Evolutionary conservation across 2,888 invertebrate species (phyloP).

Genomic region (Rhamnusium bicolor): DNA sequence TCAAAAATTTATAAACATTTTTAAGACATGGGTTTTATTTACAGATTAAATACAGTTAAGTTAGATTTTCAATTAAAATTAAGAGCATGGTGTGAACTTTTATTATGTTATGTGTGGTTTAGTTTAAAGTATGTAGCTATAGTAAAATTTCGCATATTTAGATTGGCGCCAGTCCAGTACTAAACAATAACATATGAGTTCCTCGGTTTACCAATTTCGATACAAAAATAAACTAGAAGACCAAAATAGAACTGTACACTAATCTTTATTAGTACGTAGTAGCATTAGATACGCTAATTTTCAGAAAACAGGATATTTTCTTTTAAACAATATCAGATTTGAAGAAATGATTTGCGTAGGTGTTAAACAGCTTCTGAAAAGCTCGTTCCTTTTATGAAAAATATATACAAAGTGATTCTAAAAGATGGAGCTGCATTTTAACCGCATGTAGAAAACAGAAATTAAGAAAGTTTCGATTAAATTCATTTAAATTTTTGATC

Average conservation of each 20-base stretch:
- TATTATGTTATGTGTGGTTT: neutral
- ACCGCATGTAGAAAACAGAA: no score
- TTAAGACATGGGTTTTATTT: neutral
- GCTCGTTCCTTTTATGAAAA: no score
- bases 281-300: constrained; percentile 6
- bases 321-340: neutral
- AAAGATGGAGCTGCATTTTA: no score
- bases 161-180: constrained; percentile 50
- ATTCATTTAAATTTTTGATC: no score
- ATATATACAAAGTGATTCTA: no score
- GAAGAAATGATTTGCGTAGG: neutral
- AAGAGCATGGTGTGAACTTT: neutral
- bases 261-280: constrained; percentile 18
- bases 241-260: constrained; percentile 11
- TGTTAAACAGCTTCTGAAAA: neutral
- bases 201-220: constrained; percentile 49
- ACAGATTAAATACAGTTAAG: neutral
- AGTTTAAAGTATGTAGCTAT: neutral
- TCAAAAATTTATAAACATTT: neutral
- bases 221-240: constrained; percentile 49
- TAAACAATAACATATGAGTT: constrained; percentile 54
- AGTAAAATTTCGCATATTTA: constrained; percentile 47
- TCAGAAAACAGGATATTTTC: constrained; percentile 4
- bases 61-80: neutral
- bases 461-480: no score